These are phyloP conservation scores for Parambassis ranga DNA, from an alignment of 2,797 vertebrate species.

Conservation along the genomic window DNA sequence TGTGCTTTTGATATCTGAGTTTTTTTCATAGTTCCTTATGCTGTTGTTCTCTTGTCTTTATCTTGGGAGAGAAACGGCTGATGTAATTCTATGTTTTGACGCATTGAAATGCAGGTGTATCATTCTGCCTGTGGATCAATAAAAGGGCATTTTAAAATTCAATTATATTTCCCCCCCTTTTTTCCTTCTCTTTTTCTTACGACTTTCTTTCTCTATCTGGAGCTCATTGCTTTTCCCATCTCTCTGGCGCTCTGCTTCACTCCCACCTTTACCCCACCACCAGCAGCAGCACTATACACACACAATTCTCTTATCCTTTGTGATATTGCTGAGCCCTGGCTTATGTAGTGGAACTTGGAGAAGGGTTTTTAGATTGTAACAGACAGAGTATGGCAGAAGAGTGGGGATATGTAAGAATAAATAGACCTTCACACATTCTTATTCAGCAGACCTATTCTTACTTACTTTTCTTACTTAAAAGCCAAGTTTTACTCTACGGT, in stretches of 20 bases:
- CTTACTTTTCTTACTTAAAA: too few relatives aligned
- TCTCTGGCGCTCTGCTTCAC: background rate
- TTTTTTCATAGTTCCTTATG: background rate
- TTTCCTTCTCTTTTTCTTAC: slow-evolving; percentile 8
- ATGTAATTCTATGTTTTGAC: slow-evolving; percentile 20
- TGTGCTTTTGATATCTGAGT: background rate
- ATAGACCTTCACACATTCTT: background rate
- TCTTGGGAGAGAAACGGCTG: background rate
- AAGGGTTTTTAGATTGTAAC: slow-evolving; percentile 24
- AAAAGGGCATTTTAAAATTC: slow-evolving; percentile 50
- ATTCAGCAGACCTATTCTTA: background rate
- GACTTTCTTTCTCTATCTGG: background rate
- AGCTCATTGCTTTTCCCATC: slow-evolving; percentile 15
- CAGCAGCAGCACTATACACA: background rate
- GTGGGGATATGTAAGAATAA: background rate
- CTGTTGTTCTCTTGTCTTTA: slow-evolving; percentile 17
- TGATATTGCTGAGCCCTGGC: slow-evolving; percentile 42
- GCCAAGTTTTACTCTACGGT: too few relatives aligned
- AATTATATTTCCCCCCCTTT: slow-evolving; percentile 6
- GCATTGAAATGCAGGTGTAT: slow-evolving; percentile 23
- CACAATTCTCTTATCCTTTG: slow-evolving; percentile 24
- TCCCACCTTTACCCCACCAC: background rate
- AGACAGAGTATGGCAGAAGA: background rate
- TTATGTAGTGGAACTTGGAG: slow-evolving; percentile 30
- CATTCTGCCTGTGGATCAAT: slow-evolving; percentile 31